phyloP scores from a whole-genome alignment of 2,888 invertebrate species.

The Leistus spinibarbis region DNA sequence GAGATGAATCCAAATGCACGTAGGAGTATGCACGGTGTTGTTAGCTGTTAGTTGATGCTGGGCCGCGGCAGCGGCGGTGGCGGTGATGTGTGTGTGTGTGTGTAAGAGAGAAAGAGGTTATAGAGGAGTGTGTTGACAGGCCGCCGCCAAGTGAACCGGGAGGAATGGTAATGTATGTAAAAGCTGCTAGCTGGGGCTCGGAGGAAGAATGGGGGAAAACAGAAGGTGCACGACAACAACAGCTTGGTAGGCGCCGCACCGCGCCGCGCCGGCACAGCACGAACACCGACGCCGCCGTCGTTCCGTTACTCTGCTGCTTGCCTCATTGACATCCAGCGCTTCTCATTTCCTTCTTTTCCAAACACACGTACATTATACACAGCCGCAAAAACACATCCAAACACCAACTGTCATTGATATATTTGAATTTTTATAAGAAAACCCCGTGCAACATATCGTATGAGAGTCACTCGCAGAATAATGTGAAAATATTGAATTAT shows the following conservation, averaged over 20 bases:
- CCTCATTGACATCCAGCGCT: neutral
- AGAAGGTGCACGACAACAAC: slow-evolving; percentile 29
- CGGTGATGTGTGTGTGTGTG: neutral
- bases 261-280: neutral
- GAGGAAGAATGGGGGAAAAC: neutral
- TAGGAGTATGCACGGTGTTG: slow-evolving; percentile 4
- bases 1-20: slow-evolving; percentile 14
- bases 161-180: slow-evolving; percentile 33
- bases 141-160: neutral
- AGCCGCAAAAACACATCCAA: neutral
- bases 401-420: too few relatives aligned
- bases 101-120: neutral
- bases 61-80: too few relatives aligned
- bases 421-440: too few relatives aligned
- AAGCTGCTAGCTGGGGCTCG: slow-evolving; percentile 1
- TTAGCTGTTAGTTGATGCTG: slow-evolving; percentile 9
- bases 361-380: neutral
- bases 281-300: neutral
- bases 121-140: neutral
- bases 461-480: too few relatives aligned
- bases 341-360: neutral
- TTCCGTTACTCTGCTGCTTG: neutral
- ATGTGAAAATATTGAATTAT: too few relatives aligned
- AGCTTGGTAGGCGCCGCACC: slow-evolving; percentile 8
- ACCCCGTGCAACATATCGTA: too few relatives aligned